Conservation (phyloP, 2,888 invertebrate species). For the Tuberolachnus salignus region DNA sequence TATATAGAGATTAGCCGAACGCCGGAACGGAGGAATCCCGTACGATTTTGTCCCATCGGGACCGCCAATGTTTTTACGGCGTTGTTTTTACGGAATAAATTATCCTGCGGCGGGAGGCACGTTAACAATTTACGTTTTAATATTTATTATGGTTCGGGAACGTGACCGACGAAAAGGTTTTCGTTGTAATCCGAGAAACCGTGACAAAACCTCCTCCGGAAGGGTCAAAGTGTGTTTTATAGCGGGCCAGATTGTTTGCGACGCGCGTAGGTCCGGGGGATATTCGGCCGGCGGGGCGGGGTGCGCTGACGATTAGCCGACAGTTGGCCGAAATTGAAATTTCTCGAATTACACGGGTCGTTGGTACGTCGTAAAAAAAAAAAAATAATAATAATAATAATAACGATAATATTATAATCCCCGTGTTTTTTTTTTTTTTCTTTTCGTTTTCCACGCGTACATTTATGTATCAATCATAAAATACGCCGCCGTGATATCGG, state of each 20-base stretch:
- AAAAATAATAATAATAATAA: slow-evolving; percentile 2
- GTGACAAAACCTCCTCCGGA: slow-evolving; percentile 50
- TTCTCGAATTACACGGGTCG: slow-evolving; percentile 57
- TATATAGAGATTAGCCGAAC: too few species aligned
- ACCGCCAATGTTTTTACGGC: slow-evolving; percentile 2
- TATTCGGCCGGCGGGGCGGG: background rate
- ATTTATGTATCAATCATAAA: slow-evolving; percentile 50
- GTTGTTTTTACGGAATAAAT: slow-evolving; percentile 1
- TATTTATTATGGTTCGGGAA: slow-evolving; percentile 47
- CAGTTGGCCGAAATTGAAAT: slow-evolving; percentile 57
- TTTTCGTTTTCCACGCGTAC: background rate
- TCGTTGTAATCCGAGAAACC: slow-evolving; percentile 54
- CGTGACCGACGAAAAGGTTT: slow-evolving; percentile 54
- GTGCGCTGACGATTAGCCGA: slow-evolving; percentile 53
- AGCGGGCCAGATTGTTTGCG: slow-evolving; percentile 46
- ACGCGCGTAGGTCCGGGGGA: slow-evolving; percentile 3
- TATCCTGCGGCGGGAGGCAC: background rate
- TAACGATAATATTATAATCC: slow-evolving; percentile 48
- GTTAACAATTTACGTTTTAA: slow-evolving; percentile 50
- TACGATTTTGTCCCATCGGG: slow-evolving; percentile 8
- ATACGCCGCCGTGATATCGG: background rate
- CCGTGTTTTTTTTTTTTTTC: background rate
- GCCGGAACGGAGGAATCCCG: too few species aligned
- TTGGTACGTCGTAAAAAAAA: slow-evolving; percentile 37
- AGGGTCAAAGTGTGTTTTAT: slow-evolving; percentile 55